Conservation (phyloP, 1,140 invertebrate genomes). For the Stegodyphus mimosarum region DNA sequence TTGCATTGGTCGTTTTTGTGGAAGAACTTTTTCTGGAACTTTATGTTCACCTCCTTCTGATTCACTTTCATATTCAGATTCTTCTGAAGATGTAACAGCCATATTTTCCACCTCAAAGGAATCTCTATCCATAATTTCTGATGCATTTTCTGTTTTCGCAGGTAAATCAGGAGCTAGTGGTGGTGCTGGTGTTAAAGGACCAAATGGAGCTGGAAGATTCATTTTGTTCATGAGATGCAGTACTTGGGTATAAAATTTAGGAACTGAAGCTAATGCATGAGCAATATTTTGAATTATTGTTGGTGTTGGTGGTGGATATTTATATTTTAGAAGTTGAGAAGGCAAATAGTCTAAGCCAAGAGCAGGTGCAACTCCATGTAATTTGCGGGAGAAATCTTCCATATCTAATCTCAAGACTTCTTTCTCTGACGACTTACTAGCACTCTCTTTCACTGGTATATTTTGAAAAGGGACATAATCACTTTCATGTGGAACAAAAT, state of each 20-base stretch:
- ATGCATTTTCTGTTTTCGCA: slow-evolving; percentile 63
- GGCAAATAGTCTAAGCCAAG: slow-evolving; percentile 67
- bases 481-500: slow-evolving; percentile 61
- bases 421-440: slow-evolving; percentile 35
- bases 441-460: background rate
- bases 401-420: slow-evolving; percentile 52
- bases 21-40: slow-evolving; percentile 3
- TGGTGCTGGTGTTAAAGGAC: slow-evolving; percentile 63
- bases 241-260: slow-evolving; percentile 84
- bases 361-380: slow-evolving; percentile 47
- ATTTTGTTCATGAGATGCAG: slow-evolving; percentile 96
- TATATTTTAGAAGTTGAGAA: slow-evolving; percentile 68
- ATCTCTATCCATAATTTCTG: slow-evolving; percentile 57
- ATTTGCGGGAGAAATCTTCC: slow-evolving; percentile 49
- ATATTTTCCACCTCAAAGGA: slow-evolving; percentile 50
- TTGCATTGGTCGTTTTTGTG: background rate
- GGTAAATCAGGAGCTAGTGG: slow-evolving; percentile 58
- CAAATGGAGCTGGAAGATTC: slow-evolving; percentile 89
- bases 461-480: slow-evolving; percentile 26
- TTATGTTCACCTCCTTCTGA: slow-evolving; percentile 67
- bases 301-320: slow-evolving; percentile 77
- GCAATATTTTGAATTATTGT: slow-evolving; percentile 83
- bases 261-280: slow-evolving; percentile 78
- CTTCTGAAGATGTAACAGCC: slow-evolving; percentile 69
- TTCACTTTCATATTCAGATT: slow-evolving; percentile 86